Evolutionary conservation across 2,888 invertebrate species (phyloP).

Genomic region (Cephus pygmeus): DNA sequence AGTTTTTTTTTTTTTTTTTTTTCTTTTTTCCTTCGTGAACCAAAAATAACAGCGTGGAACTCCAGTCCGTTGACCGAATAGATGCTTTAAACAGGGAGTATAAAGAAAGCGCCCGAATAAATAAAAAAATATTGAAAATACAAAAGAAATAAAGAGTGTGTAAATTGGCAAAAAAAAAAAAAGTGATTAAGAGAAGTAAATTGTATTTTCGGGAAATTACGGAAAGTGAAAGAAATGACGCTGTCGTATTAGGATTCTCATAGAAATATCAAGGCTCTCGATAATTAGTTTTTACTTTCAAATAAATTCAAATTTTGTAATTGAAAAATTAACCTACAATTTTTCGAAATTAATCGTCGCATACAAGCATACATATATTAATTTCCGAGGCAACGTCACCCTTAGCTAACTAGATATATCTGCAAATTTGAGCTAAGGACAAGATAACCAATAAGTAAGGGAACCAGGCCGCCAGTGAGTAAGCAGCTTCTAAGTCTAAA

Average conservation of each 20-base stretch:
- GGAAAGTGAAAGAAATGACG: slow-evolving; percentile 2
- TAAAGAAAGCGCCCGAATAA: slow-evolving; percentile 52
- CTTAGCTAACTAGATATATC: background rate
- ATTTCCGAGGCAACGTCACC: background rate
- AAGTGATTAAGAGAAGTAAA: background rate
- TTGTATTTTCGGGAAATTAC: background rate
- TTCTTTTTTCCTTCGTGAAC: background rate
- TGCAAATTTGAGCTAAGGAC: background rate
- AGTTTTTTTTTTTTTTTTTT: slow-evolving; percentile 3
- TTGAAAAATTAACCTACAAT: background rate
- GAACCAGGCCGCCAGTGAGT: slow-evolving; percentile 11
- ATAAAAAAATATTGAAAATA: slow-evolving; percentile 32
- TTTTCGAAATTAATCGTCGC: background rate
- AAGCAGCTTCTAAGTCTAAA: slow-evolving; percentile 56
- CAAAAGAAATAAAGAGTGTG: slow-evolving; percentile 1
- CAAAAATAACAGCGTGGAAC: background rate
- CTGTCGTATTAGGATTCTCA: slow-evolving; percentile 1
- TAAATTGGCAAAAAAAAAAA: background rate
- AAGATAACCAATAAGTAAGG: background rate
- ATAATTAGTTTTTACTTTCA: background rate
- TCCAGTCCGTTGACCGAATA: too few species aligned
- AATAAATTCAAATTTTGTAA: background rate
- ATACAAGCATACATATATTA: background rate
- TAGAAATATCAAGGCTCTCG: slow-evolving; percentile 16
- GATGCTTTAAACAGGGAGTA: slow-evolving; percentile 57